phyloP scores from a whole-genome alignment of 2,888 invertebrate species.

The Taphrorychus bicolor region DNA sequence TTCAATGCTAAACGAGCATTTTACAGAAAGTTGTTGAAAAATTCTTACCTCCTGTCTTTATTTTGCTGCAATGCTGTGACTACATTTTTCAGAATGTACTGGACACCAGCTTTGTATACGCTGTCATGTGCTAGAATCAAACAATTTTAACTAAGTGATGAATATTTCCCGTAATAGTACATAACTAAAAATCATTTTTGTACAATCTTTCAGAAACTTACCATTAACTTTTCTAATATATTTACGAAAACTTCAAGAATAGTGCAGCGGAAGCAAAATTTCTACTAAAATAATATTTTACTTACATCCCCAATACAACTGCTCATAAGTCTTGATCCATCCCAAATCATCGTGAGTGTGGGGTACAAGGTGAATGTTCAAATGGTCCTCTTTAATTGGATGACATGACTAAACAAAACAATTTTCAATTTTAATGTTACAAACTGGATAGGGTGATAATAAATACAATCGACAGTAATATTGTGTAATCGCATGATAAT shows the following conservation, averaged over 20 bases:
- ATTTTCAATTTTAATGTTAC: too few species aligned
- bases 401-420: constrained; percentile 60
- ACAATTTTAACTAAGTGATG: neutral
- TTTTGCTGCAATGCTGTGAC: constrained; percentile 75
- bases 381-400: constrained; percentile 61
- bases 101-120: constrained; percentile 59
- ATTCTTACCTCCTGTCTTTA: constrained; percentile 63
- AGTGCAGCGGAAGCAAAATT: constrained; percentile 53
- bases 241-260: neutral
- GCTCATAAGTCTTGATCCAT: constrained; percentile 85
- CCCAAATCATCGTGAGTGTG: constrained; percentile 89
- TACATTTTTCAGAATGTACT: constrained; percentile 89
- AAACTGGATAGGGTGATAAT: too few species aligned
- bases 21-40: neutral
- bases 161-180: too few species aligned
- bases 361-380: constrained; percentile 83
- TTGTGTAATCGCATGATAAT: too few species aligned
- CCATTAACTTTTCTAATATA: too few species aligned
- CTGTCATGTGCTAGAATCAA: constrained; percentile 17
- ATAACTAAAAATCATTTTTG: too few species aligned
- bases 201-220: too few species aligned
- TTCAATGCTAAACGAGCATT: neutral
- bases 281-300: neutral
- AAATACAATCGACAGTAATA: neutral
- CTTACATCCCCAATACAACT: constrained; percentile 74